Percentiles rank a stretch among this genome's conserved stretches.
Conservation (phyloP, 30 jellyfish, hydroid and myxozoan genomes). For the Catostylus mosaicus region DNA sequence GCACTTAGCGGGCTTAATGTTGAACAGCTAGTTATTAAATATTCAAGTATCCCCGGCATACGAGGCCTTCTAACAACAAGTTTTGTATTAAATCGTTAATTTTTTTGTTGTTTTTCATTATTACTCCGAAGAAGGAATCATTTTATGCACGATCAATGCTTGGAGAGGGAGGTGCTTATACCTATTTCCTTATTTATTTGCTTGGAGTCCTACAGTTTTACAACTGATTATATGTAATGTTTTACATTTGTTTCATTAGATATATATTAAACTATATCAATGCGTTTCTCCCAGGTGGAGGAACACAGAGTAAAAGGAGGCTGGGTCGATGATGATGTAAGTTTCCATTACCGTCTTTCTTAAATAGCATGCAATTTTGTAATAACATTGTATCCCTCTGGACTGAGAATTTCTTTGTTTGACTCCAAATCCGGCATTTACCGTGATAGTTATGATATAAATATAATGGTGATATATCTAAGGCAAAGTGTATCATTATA, state of each 20-base stretch:
- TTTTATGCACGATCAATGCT: neutral
- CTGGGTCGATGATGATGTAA: conserved; percentile 97
- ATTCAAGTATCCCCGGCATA: too few relatives aligned
- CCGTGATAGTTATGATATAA: neutral
- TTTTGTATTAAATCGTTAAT: too few relatives aligned
- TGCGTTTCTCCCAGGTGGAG: conserved; percentile 64
- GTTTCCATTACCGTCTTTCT: conserved; percentile 5
- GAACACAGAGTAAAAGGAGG: conserved; percentile 80
- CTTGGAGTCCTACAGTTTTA: neutral
- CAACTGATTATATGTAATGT: neutral
- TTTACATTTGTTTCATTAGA: neutral
- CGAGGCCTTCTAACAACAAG: too few relatives aligned
- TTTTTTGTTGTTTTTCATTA: neutral
- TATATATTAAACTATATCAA: neutral
- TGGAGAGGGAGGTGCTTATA: neutral
- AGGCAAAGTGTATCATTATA: neutral
- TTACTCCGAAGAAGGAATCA: neutral
- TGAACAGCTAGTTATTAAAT: too few relatives aligned
- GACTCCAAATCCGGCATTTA: neutral
- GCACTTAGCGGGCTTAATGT: too few relatives aligned
- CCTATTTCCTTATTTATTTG: neutral
- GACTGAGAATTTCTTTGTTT: neutral
- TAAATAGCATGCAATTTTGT: neutral
- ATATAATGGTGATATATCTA: neutral
- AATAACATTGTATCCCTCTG: neutral